These are phyloP conservation scores for Tyria jacobaeae DNA, from an alignment of 2,888 invertebrate species.

Conservation along the genomic window DNA sequence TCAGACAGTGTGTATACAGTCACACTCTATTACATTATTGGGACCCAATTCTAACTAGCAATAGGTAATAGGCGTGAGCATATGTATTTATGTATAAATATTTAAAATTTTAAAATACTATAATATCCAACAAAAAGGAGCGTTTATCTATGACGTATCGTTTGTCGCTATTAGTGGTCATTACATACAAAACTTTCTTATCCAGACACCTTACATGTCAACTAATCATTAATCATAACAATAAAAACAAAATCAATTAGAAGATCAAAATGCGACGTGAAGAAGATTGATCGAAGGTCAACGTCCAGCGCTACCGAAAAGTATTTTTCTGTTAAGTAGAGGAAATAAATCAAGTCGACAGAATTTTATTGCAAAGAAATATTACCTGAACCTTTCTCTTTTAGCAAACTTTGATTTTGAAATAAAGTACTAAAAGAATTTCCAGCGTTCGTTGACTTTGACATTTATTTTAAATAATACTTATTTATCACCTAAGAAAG, in stretches of 20 bases:
- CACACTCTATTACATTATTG: too few relatives aligned
- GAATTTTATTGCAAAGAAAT: slow-evolving; percentile 51
- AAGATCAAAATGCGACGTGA: slow-evolving; percentile 45
- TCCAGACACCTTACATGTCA: slow-evolving; percentile 8
- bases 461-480: too few relatives aligned
- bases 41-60: too few relatives aligned
- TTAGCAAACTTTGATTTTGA: neutral
- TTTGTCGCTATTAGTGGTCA: neutral
- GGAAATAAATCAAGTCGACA: slow-evolving; percentile 74
- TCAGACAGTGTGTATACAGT: too few relatives aligned
- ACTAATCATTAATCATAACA: slow-evolving; percentile 33
- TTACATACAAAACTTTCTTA: neutral
- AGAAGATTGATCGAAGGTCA: slow-evolving; percentile 62
- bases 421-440: neutral
- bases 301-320: slow-evolving; percentile 48
- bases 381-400: slow-evolving; percentile 36
- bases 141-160: neutral
- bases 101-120: too few relatives aligned
- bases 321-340: slow-evolving; percentile 65
- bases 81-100: too few relatives aligned
- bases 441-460: neutral
- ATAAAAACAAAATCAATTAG: slow-evolving; percentile 56
- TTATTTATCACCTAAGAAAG: too few relatives aligned
- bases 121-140: too few relatives aligned
- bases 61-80: too few relatives aligned